These are phyloP conservation scores for Aphelenchoides bicaudatus DNA, from an alignment of 2,888 invertebrate genomes.

Conservation along the genomic window DNA sequence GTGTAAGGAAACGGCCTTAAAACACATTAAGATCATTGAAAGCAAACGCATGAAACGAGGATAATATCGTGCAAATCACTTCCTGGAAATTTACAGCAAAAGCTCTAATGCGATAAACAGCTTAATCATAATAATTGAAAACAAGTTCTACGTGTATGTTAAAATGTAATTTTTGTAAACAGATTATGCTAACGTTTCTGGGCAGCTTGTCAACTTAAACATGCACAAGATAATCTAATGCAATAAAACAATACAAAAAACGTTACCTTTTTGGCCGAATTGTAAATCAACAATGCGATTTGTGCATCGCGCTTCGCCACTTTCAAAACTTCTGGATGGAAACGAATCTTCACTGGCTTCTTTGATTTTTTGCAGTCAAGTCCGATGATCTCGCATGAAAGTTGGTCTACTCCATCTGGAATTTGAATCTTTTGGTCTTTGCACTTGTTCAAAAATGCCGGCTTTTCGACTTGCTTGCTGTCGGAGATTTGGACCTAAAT, in stretches of 20 bases:
- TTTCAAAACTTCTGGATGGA: neutral
- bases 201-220: no score
- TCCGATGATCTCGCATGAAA: constrained; percentile 10
- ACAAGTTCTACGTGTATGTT: no score
- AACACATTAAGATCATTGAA: no score
- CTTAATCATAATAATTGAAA: no score
- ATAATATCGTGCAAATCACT: no score
- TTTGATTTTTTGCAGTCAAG: constrained; percentile 3
- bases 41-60: no score
- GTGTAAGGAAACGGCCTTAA: no score
- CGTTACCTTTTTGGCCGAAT: constrained; percentile 4
- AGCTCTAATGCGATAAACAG: no score
- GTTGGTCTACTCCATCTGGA: neutral
- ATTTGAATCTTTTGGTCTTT: no score
- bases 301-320: constrained; percentile 1
- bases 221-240: neutral
- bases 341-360: constrained; percentile 13
- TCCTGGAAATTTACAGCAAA: no score
- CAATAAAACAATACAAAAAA: neutral
- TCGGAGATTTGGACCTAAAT: constrained; percentile 13
- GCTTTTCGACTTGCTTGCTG: constrained; percentile 6
- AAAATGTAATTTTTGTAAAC: no score
- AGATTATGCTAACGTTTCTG: no score
- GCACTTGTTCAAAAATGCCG: neutral
- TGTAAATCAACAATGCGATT: neutral